Evolutionary conservation across 2,888 invertebrate species (phyloP).

Genomic region (Drosophila quinaria): DNA sequence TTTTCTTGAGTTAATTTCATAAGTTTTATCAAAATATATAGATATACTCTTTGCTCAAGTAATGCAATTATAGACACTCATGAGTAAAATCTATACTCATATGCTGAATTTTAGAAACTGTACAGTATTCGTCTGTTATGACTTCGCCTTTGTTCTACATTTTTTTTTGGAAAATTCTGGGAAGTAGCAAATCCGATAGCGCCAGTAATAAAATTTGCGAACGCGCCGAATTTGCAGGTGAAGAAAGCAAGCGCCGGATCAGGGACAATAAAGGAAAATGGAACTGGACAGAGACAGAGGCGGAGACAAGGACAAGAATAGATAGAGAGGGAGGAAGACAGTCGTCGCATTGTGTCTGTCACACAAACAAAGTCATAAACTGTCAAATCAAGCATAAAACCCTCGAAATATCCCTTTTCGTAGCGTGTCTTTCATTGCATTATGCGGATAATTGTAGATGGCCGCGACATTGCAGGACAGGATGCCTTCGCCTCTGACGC

Average conservation of each 20-base stretch:
- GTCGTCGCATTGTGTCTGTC: conserved; percentile 27
- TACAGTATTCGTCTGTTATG: conserved; percentile 46
- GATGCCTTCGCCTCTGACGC: conserved; percentile 12
- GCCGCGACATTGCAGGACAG: conserved; percentile 44
- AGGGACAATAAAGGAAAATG: conserved; percentile 10
- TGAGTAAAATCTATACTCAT: not conserved
- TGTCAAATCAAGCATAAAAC: conserved; percentile 75
- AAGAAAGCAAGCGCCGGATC: conserved; percentile 24
- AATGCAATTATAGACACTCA: conserved; percentile 9
- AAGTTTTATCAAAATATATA: not conserved
- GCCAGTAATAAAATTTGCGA: conserved; percentile 74
- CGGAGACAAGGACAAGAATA: conserved; percentile 10
- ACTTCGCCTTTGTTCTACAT: conserved; percentile 64
- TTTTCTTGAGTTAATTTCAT: too few relatives aligned
- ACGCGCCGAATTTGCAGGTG: conserved; percentile 43
- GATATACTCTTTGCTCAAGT: not conserved
- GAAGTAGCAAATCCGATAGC: conserved; percentile 71
- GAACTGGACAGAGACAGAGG: conserved; percentile 7
- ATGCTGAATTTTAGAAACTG: conserved; percentile 19
- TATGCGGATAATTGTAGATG: conserved; percentile 63
- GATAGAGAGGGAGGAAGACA: conserved; percentile 12
- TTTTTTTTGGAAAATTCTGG: conserved; percentile 62
- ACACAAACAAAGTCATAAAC: conserved; percentile 76
- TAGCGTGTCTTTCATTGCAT: conserved; percentile 67
- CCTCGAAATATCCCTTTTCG: conserved; percentile 74